Base-by-base conservation (phyloP, 92 coral and sea anemone genomes). In the Scolanthus callimorphus region DNA sequence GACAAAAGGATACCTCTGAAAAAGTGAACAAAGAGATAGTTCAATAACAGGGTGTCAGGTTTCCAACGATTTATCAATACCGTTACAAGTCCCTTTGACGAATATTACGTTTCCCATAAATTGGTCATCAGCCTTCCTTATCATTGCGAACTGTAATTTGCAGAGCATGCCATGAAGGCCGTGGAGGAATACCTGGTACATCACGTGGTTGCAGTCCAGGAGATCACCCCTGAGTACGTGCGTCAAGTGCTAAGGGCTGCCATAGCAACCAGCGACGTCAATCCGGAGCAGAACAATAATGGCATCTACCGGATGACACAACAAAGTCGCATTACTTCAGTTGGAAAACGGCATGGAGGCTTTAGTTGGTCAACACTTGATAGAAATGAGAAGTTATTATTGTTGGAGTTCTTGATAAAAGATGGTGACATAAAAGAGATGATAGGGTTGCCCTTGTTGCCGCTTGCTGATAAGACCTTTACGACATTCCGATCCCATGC, bases 371-470 rank as follows among this genome's bases (percentile, higher is more conserved):
- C 81, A 15, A 39, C 25, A 25, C 57, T 87, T 17, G 88, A 76
- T 51, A 69, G 76, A 47, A 41, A 61, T 29, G 96, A 91, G 55
- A 77, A 76, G 56, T 34, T 88, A 4, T 57, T 34, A 24, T 69
- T 91, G 62, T 81, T 91, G 22, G 83, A 84, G 55, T 91, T 60
- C 70, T 56, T 91, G 10, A 62, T 91, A 47, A 81, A 70, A 55
- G 96, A 89, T 76, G 76, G 82, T 41, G 75, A 75, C 30, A 49
- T 65, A 31, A 29, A 49, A 11, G 92, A 84, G 2, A 71, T 91
- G 25, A 68, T 34, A 6, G 97, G 96, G 2, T 77, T 91, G 44
- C 92, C 97, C 13, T 65, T 91, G 56, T 86, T 91, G 0, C 97
- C 97, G 8, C 80, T 91, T 20, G 92, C 97, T 24, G 57, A 84